Evolutionary conservation across 30 jellyfish, hydroid and myxozoan genomes (phyloP).

Genomic region (Sanderia malayensis): DNA sequence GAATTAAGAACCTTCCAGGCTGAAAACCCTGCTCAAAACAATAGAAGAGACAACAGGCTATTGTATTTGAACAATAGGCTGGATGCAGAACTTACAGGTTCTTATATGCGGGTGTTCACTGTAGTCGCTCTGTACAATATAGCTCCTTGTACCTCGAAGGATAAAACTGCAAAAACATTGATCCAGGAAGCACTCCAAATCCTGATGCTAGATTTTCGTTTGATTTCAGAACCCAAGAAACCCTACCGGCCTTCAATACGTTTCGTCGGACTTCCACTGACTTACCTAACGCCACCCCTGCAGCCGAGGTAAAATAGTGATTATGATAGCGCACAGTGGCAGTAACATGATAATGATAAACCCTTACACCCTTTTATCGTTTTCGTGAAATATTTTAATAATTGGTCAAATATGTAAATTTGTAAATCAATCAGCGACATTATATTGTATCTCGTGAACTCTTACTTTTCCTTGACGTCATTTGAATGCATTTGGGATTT

Average conservation of each 20-base stretch:
- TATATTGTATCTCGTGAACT: conserved; percentile 12
- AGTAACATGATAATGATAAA: too few species aligned
- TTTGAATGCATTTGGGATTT: conserved; percentile 8
- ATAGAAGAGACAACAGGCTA: too few species aligned
- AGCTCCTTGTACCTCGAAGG: too few species aligned
- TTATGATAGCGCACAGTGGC: neutral
- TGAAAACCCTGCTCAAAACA: too few species aligned
- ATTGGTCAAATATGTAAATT: conserved; percentile 36
- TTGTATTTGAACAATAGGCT: too few species aligned
- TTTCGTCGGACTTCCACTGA: conserved; percentile 73
- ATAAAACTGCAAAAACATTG: too few species aligned
- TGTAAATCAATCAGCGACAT: conserved; percentile 54
- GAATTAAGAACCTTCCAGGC: too few species aligned
- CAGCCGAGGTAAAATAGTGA: conserved; percentile 79
- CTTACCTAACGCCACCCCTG: conserved; percentile 59
- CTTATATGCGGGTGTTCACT: too few species aligned
- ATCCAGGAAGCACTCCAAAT: too few species aligned
- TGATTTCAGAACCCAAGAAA: conserved; percentile 59
- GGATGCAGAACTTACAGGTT: too few species aligned
- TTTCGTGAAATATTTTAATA: conserved; percentile 8
- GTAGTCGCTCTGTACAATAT: too few species aligned
- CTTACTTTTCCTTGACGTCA: neutral
- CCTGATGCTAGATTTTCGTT: too few species aligned
- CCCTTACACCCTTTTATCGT: conserved; percentile 38
- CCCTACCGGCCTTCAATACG: conserved; percentile 80